Evolutionary conservation across 2,797 vertebrate species (phyloP), one percentile per base, ranked within the genome.

Genomic region (Leptatherina wallacei): DNA sequence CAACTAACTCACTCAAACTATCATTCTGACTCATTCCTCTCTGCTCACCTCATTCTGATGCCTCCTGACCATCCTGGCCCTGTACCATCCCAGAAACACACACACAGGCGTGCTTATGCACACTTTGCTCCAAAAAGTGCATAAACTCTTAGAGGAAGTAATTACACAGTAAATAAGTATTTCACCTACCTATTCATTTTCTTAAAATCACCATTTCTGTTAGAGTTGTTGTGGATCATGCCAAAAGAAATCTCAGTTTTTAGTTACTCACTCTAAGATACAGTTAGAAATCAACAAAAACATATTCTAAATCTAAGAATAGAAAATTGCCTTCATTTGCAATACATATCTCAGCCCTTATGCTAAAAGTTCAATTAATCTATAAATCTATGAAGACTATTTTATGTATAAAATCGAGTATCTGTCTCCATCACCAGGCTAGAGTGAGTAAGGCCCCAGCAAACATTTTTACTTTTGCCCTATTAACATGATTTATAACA

Each of bases 51-150:
- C 89, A 90, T 88, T 90, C 84, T 90, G 75, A 88, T 7, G 18
- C 73, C 77, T 61, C 78, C 67, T 75, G 69, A 71, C 73, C 63
- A 60, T 74, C 67, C 75, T 71, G 86, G 83, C 85, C 86, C 82
- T 75, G 65, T 63, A 85, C 82, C 90, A 88, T 92, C 89, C 89
- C 89, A 91, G 87, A 91, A 84, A 84, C 75, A 82, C 82, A 78
- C 62, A 74, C 66, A 22, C 18, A 47, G n/a, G n/a, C 59, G 27
- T 40, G 54, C 60, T 16, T 52, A 33, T 58, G 35, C 62, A 76
- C 82, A 65, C 38, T 61, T 33, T 55, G 24, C 30, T 54, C 49
- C 30, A 80, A 59, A 27, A 51, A 49, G 22, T 51, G 6, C 57
- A 69, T 74, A 52, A 47, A 36, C 30, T 35, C 35, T 63, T 14